phyloP scores from a whole-genome alignment of 2,797 vertebrate species.

The Silurus aristotelis region DNA sequence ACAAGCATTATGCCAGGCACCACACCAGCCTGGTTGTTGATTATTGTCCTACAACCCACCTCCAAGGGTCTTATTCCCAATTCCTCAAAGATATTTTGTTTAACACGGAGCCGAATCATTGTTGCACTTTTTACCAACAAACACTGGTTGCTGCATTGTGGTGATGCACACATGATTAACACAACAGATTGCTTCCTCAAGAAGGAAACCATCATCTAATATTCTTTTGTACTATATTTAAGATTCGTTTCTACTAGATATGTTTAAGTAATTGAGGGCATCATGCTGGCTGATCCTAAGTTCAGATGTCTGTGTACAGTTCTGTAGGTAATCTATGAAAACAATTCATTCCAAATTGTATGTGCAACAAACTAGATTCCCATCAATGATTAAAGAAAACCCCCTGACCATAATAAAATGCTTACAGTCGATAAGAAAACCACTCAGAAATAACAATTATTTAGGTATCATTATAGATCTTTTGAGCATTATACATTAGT shows the following conservation, averaged over 20 bases:
- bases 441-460: not conserved
- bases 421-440: not conserved
- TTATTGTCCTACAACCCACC: not conserved
- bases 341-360: not conserved
- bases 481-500: not conserved
- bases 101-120: not conserved
- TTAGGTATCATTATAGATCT: not conserved
- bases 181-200: not conserved
- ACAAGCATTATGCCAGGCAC: not conserved
- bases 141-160: not conserved
- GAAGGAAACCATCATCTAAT: not conserved
- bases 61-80: not conserved
- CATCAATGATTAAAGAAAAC: not conserved
- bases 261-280: no score
- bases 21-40: not conserved
- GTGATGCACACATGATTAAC: not conserved
- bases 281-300: not conserved
- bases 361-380: not conserved
- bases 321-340: not conserved
- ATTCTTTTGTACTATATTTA: not conserved
- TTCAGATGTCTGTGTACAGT: not conserved
- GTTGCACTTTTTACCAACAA: not conserved
- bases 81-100: not conserved
- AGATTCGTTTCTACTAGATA: not conserved
- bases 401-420: not conserved